These are phyloP conservation scores for Trachelus stipa DNA, from an alignment of 2,888 invertebrate species.

Conservation along the genomic window DNA sequence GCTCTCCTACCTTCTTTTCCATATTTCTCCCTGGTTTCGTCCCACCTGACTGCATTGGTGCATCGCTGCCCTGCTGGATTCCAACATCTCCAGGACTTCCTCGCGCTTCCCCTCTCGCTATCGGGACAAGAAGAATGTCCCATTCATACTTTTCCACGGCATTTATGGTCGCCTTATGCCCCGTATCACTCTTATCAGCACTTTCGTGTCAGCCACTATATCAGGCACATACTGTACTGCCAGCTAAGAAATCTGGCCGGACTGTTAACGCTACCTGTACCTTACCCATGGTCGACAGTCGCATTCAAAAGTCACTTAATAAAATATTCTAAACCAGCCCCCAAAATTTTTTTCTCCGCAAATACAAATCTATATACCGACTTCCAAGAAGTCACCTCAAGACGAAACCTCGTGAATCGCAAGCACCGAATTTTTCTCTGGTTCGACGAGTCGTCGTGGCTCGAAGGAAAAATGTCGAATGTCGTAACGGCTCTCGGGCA, in stretches of 20 bases:
- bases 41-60: neutral
- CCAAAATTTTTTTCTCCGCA: neutral
- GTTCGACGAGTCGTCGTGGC: neutral
- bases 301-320: neutral
- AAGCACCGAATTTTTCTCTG: neutral
- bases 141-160: conserved; percentile 45
- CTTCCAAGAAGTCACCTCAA: neutral
- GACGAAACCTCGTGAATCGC: neutral
- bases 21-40: neutral
- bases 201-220: conserved; percentile 40
- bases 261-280: conserved; percentile 42
- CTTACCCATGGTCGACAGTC: neutral
- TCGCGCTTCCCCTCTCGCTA: conserved; percentile 27
- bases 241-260: conserved; percentile 10
- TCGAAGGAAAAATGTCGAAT: neutral
- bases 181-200: conserved; percentile 45
- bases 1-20: neutral
- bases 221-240: conserved; percentile 26
- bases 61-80: no score
- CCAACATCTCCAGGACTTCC: neutral
- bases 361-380: neutral
- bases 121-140: conserved; percentile 40
- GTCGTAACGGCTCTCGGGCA: neutral
- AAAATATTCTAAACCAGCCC: neutral
- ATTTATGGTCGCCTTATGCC: conserved; percentile 30